Percentiles rank a stretch among this genome's conserved stretches.
Conservation (phyloP, 2,888 invertebrate species). For the Hedya salicella region DNA sequence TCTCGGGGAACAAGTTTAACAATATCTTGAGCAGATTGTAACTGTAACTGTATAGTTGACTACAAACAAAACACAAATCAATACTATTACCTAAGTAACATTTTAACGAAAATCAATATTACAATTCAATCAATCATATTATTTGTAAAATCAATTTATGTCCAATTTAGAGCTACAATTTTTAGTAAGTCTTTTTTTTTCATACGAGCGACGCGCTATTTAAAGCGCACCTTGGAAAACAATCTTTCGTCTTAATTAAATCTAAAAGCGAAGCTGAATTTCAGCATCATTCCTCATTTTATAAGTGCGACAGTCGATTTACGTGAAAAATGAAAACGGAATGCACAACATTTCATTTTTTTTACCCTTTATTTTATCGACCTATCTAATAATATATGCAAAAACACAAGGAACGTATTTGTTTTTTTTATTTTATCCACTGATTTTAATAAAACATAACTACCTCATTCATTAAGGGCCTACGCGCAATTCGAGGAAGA, state of each 20-base stretch:
- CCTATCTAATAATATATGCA: too few species aligned
- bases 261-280: neutral
- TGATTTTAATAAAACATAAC: too few species aligned
- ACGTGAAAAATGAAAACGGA: neutral
- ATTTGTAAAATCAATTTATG: constrained; percentile 18
- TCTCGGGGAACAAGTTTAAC: neutral
- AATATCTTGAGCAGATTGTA: neutral
- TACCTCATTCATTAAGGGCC: too few species aligned
- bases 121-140: constrained; percentile 16
- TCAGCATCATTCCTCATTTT: neutral
- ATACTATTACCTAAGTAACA: constrained; percentile 23
- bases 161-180: constrained; percentile 7
- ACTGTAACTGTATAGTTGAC: constrained; percentile 14
- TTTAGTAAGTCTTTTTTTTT: neutral
- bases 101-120: constrained; percentile 26
- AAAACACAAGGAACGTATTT: too few species aligned
- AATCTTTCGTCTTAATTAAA: neutral
- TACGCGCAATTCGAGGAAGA: too few species aligned
- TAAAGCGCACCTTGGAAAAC: constrained; percentile 5
- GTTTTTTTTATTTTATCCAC: too few species aligned
- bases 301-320: neutral
- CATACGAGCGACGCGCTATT: neutral
- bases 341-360: too few species aligned
- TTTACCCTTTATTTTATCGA: too few species aligned
- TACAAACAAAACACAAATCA: constrained; percentile 26